Percentiles rank a stretch among this genome's conserved stretches.
Evolutionary conservation across 2,797 vertebrate species (phyloP).

Genomic region (Xiphorhynchus erythropygius): DNA sequence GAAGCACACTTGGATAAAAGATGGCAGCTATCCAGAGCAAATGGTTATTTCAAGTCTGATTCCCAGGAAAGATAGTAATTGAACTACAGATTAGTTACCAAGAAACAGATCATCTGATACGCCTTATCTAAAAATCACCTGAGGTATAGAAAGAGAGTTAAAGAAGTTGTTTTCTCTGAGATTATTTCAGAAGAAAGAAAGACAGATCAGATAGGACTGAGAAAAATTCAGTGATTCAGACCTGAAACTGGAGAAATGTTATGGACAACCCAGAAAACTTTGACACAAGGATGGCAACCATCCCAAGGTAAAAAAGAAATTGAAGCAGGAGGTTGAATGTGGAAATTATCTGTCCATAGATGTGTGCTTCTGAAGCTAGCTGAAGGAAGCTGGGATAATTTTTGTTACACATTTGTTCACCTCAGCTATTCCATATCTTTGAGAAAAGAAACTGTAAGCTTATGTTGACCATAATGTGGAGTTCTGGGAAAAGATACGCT

Average conservation of each 20-base stretch:
- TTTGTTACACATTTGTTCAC: neutral
- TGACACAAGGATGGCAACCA: neutral
- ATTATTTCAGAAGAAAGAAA: neutral
- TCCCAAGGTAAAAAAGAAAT: neutral
- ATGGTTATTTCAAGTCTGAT: conserved; percentile 12
- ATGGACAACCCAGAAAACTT: neutral
- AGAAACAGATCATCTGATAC: conserved; percentile 7
- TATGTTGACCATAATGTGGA: neutral
- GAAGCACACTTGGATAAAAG: neutral
- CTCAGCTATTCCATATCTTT: neutral
- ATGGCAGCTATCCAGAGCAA: conserved; percentile 23
- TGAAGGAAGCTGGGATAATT: neutral
- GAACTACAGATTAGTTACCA: neutral
- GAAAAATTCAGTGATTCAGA: neutral
- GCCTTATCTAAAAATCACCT: neutral
- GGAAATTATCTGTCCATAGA: neutral
- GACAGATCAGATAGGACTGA: neutral
- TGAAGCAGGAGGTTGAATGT: neutral
- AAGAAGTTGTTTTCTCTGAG: neutral
- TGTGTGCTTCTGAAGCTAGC: neutral
- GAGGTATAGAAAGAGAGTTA: neutral
- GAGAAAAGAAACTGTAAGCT: neutral
- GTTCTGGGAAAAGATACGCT: neutral
- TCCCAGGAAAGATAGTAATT: neutral
- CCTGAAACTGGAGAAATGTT: neutral